A percentile compares a stretch with the other conserved stretches of the same genome.
These are phyloP conservation scores for Lasioglossum leucozonium DNA, from an alignment of 2,888 invertebrate species.

Conservation along the genomic window DNA sequence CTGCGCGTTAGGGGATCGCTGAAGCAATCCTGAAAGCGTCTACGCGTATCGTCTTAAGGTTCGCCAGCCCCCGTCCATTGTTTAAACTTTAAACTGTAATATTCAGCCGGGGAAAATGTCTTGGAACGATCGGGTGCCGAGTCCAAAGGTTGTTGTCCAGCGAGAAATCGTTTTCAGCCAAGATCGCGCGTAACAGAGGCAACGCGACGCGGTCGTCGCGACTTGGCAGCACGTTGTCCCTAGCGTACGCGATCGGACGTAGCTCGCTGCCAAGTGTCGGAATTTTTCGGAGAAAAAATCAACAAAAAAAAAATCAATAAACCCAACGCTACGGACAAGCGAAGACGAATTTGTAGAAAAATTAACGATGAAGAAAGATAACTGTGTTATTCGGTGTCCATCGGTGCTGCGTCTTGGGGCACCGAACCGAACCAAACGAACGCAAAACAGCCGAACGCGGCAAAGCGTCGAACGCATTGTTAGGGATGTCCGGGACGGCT, in stretches of 20 bases:
- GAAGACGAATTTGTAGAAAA: neutral
- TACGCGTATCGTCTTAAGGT: neutral
- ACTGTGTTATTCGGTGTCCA: no score
- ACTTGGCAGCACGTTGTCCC: neutral
- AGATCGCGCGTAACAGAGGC: neutral
- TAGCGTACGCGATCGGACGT: neutral
- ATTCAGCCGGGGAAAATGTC: neutral
- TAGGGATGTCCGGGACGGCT: neutral
- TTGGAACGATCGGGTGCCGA: neutral
- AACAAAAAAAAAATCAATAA: neutral
- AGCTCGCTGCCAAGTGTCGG: neutral
- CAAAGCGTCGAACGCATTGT: neutral
- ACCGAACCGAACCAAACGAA: neutral
- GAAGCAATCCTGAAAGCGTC: conserved; percentile 1
- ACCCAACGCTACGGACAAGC: neutral
- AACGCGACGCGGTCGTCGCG: neutral
- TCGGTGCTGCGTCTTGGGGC: neutral
- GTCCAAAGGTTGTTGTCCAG: neutral
- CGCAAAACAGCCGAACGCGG: neutral
- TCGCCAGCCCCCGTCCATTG: neutral
- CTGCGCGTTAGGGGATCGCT: conserved; percentile 4
- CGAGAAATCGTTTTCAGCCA: neutral
- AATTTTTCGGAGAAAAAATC: neutral
- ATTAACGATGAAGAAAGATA: neutral
- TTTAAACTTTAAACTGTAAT: neutral